Evolutionary conservation across 2,113 vertebrate genomes (phyloP), one percentile per base, ranked within the genome.

Genomic region (Tetrax tetrax): DNA sequence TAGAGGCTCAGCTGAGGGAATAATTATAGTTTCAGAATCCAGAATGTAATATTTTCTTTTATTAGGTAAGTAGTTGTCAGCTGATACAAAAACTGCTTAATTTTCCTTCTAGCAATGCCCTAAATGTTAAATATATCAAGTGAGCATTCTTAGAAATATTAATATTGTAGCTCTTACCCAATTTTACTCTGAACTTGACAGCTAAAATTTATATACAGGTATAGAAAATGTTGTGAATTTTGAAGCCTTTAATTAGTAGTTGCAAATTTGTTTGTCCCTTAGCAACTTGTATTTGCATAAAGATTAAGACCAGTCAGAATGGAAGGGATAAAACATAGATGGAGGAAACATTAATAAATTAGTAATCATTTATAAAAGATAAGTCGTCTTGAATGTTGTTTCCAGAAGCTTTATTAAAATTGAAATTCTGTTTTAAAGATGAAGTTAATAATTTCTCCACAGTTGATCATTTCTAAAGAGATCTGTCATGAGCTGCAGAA

Each of bases 241-340:
- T 53, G 72, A 84, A 92, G 76, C 92, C 82, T 80, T 96, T 97
- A 96, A 94, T 97, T 97, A 96, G 92, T 47, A 83, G 79, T 75
- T 97, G 94, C 84, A 96, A 87, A 96, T 96, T 95, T 97, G 93
- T 95, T 97, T 91, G 71, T 95, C 79, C 71, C 83, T 83, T 59
- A 95, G 93, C 91, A 88, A 92, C 63, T 95, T 76, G n/a, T 77
- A 97, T 97, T 96, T 97, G 84, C 97, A 97, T 97, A 91, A 95
- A 96, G 95, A 98, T 96, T 93, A 96, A 90, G 95, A 72, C 91
- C 8, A 31, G 87, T 91, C 90, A 93, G 78, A 97, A 96, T 79
- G 81, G 87, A 93, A 90, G 37, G 76, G 80, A 95, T 92, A 86
- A 83, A 89, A 77, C 43, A 37, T 79, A 77, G 91, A 95, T 87